A percentile compares a stretch with the other conserved stretches of the same genome.
Conservation (phyloP, 2,113 vertebrate genomes). For the Phylloscopus trochiloides region DNA sequence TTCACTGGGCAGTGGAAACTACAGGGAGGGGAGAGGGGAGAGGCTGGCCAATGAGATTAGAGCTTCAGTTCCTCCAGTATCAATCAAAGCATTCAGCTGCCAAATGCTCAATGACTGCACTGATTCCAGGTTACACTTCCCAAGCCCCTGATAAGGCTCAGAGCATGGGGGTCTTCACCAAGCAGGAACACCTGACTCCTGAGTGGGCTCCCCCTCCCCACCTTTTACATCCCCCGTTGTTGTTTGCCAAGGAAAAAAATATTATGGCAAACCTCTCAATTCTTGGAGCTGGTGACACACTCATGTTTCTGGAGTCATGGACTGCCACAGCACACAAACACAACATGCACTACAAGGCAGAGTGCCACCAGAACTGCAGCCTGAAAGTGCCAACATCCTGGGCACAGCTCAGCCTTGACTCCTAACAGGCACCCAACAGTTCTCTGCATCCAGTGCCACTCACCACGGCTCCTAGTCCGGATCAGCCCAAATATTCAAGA, state of each 20-base stretch:
- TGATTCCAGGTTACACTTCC: neutral
- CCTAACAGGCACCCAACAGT: neutral
- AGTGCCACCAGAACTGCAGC: neutral
- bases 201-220: neutral
- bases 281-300: neutral
- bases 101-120: neutral
- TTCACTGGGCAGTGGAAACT: neutral
- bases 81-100: neutral
- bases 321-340: neutral
- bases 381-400: neutral
- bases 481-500: neutral
- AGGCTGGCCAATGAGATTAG: neutral
- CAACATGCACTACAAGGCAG: neutral
- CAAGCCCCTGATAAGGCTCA: neutral
- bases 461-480: rapidly evolving
- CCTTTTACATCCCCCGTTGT: neutral
- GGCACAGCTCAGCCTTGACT: neutral
- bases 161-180: neutral
- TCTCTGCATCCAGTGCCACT: neutral
- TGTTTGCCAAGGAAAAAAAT: neutral
- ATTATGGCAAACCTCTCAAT: neutral
- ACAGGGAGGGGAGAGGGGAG: neutral
- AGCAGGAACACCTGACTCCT: neutral
- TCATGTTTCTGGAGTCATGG: neutral
- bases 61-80: neutral